These are phyloP conservation scores for rabbit (Oryctolagus cuniculus) DNA, from an alignment of 2,113 vertebrate species.

Conservation along the genomic window mOryCun1.1 NC_091432.1:107512501-107513000, in stretches of 20 bases:
- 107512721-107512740: not conserved
- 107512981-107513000: constrained; percentile 62
- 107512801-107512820: constrained; percentile 80
- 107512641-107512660: not conserved
- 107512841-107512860: constrained; percentile 71
- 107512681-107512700: constrained; percentile 55
- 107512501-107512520: not conserved
- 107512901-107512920: constrained; percentile 73
- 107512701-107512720: not conserved
- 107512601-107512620: not conserved
- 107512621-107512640: not conserved
- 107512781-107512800: constrained; percentile 62
- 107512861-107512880: constrained; percentile 67
- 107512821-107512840: constrained; percentile 77
- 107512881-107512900: constrained; percentile 79
- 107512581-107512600: not conserved
- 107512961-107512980: constrained; percentile 73
- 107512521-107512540: not conserved
- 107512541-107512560: not conserved
- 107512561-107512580: not conserved
- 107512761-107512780: not conserved
- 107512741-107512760: not conserved
- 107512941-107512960: constrained; percentile 84
- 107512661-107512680: not conserved
- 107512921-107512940: constrained; percentile 65